phyloP scores from a whole-genome alignment of 1,140 invertebrate genomes.

The Trachymyrmex cornetzi region DNA sequence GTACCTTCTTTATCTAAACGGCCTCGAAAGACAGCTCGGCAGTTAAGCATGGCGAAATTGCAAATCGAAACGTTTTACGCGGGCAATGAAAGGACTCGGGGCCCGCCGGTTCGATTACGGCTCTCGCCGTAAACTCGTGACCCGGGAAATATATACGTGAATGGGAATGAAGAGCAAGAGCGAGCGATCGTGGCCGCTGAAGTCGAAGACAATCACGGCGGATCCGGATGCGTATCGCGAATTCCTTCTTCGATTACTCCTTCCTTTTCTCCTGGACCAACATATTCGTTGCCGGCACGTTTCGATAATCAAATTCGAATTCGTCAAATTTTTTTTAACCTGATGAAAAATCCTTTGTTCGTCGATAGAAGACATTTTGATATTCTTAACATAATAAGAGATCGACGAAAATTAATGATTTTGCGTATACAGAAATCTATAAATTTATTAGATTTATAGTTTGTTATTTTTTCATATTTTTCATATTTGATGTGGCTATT shows the following conservation, averaged over 20 bases:
- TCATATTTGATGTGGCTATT: background rate
- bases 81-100: slow-evolving; percentile 77
- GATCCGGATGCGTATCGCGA: slow-evolving; percentile 4
- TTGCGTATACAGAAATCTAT: background rate
- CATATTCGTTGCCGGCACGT: slow-evolving; percentile 3
- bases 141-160: slow-evolving; percentile 67
- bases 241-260: slow-evolving; percentile 28
- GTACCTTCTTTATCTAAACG: slow-evolving; percentile 69
- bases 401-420: background rate
- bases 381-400: background rate
- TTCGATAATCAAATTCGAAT: slow-evolving; percentile 36
- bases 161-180: slow-evolving; percentile 58
- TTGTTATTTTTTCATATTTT: background rate
- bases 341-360: background rate
- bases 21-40: slow-evolving; percentile 73
- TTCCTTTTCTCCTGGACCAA: background rate
- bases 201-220: slow-evolving; percentile 38
- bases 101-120: slow-evolving; percentile 78
- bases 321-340: slow-evolving; percentile 28
- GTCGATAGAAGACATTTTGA: background rate
- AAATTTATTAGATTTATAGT: background rate
- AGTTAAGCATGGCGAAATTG: slow-evolving; percentile 74
- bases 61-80: slow-evolving; percentile 82
- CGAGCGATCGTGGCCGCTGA: slow-evolving; percentile 38
- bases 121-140: slow-evolving; percentile 66